Base-by-base conservation (phyloP, 2,797 vertebrate genomes). In the Echeneis naucrates region DNA sequence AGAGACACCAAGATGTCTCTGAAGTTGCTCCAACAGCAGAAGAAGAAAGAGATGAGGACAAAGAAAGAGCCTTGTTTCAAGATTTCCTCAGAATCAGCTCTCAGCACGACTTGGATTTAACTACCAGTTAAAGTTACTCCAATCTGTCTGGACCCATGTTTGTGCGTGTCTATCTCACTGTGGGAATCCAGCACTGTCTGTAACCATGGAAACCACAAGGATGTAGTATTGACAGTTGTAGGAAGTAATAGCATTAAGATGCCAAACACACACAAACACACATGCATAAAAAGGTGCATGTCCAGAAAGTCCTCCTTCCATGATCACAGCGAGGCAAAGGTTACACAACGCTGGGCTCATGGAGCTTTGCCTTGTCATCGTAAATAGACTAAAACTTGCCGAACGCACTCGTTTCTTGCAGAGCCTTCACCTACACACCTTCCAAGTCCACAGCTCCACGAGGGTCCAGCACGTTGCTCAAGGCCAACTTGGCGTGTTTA, bases 131-230 rank as follows among this genome's bases (percentile, higher is more conserved):
- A 76, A 68, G 79, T 85, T 86, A 38, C 82, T 54, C 78, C 78
- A 71, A 60, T 81, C 77, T 75, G 68, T 84, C 73, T 72, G 72
- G 30, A 6, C 30, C 30, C 3, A 37, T 75, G 78, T 83, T 59
- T 50, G 77, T 63, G 48, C 51, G 4, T 58, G 65, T 79, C 75
- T 78, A 74, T 52, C 77, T 82, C 53, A 17, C 71, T 53, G 65
- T 37, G 8, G 33, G 80, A 64, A 77, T 85, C 69, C 84, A 84
- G 89, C 68, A 64, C 75, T 75, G 82, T 88, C 89, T 87, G 93
- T 94, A 89, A 83, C 91, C 92, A 94, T 92, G 91, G 93, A 77
- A 94, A 94, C 94, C 71, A 63, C 83, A 73, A 75, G 81, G 89
- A 87, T 77, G 63, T 72, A 78, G 71, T 53, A 12, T 56, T 56